Evolutionary conservation across 1,140 invertebrate species (phyloP).

Genomic region (Mamestra configurata): DNA sequence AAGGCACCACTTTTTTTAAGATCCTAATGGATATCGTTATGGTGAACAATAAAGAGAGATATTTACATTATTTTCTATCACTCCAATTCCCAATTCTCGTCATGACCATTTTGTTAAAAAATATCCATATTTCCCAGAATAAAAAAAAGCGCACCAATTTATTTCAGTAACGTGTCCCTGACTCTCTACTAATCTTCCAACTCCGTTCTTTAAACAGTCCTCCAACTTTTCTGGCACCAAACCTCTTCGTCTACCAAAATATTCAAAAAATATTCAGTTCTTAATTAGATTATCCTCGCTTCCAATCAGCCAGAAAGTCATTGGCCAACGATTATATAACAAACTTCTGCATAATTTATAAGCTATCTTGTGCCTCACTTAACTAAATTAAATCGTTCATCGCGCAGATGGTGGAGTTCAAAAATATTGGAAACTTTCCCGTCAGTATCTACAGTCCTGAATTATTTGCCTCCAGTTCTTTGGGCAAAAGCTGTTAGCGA

Average conservation of each 20-base stretch:
- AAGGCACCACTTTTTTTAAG: background rate
- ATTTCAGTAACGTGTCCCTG: background rate
- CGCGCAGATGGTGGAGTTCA: conserved; percentile 52
- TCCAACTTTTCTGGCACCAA: background rate
- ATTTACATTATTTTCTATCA: too few species aligned
- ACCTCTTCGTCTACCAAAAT: background rate
- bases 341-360: conserved; percentile 50
- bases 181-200: background rate
- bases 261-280: conserved; percentile 43
- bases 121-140: background rate
- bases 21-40: too few species aligned
- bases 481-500: conserved; percentile 42
- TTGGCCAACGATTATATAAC: conserved; percentile 38
- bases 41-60: too few species aligned
- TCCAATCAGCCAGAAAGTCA: conserved; percentile 45
- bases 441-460: conserved; percentile 49
- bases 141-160: background rate
- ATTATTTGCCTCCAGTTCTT: conserved; percentile 56
- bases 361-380: conserved; percentile 59
- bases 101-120: background rate
- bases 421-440: conserved; percentile 60
- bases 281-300: conserved; percentile 39
- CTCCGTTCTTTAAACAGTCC: background rate
- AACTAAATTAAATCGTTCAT: conserved; percentile 65
- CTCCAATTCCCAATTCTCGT: too few species aligned